phyloP scores from a whole-genome alignment of 1,140 invertebrate species.

The Sminthurinus signatus region DNA sequence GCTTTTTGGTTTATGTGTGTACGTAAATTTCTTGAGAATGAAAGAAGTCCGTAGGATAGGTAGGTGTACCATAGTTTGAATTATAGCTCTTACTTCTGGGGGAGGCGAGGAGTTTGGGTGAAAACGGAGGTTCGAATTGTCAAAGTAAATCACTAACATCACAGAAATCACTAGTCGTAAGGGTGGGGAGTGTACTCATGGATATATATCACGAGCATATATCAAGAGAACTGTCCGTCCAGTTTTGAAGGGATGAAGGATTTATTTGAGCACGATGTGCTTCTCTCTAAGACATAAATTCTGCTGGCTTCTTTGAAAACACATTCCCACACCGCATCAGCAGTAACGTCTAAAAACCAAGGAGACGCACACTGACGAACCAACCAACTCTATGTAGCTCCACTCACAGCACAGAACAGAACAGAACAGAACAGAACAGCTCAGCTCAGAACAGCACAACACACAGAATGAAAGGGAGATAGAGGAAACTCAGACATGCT shows the following conservation, averaged over 20 bases:
- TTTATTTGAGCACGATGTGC: conserved; percentile 11
- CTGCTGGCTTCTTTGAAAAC: conserved; percentile 19
- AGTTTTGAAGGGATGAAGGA: conserved; percentile 16
- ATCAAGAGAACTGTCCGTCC: conserved; percentile 4
- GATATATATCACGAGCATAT: conserved; percentile 12
- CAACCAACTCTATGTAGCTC: not conserved
- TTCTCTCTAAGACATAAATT: conserved; percentile 17
- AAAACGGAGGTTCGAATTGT: conserved; percentile 19
- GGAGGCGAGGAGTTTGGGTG: conserved; percentile 10
- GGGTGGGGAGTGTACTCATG: conserved; percentile 11
- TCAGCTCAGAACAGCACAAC: too few species aligned
- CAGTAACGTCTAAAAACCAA: conserved; percentile 9
- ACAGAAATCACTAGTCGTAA: conserved; percentile 15
- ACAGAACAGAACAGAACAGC: too few species aligned
- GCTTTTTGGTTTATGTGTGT: conserved; percentile 19
- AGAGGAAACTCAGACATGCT: not conserved
- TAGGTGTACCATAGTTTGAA: conserved; percentile 15
- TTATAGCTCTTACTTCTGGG: conserved; percentile 18
- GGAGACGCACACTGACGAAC: conserved; percentile 5
- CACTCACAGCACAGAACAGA: not conserved
- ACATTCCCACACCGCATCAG: conserved; percentile 12
- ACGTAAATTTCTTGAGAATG: conserved; percentile 14
- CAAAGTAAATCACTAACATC: conserved; percentile 19
- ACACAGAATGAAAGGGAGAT: not conserved
- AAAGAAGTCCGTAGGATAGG: conserved; percentile 16